Evolutionary conservation across 2,888 invertebrate species (phyloP), one percentile per base, ranked within the genome.

Genomic region (Poecilus cupreus): DNA sequence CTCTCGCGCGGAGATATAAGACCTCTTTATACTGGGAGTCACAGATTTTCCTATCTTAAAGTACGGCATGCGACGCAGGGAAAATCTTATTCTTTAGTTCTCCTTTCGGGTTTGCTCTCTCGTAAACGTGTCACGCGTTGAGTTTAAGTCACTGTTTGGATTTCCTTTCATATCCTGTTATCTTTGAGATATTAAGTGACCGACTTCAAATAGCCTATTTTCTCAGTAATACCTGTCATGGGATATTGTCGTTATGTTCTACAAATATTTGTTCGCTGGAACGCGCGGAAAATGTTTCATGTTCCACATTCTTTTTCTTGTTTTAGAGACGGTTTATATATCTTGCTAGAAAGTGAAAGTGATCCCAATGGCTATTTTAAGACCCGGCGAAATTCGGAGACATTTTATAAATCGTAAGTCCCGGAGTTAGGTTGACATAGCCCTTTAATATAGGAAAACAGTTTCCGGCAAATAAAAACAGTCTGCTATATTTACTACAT

Each of bases 121-220:
- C 26, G 49, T 39, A 74, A 46, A 51, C 26, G 18, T 24, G 74
- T 49, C 74, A 51, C 74, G 74, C 20, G 16, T n/a, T 10, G 49
- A 32, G 39, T 24, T 51, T 57, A 51, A 76, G 57, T 57, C 76
- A 57, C 54, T 57, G 57, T 54, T 57, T 76, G 76, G 76, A 76
- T 76, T 54, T 76, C 57, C 37, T 76, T 32, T 51, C 37, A 54
- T 76, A 51, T 76, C 76, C 76, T 54, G 76, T 76, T 75, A 75
- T 75, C 75, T 75, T 54, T n/a, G 54, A 37, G 76, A 76, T 76
- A 75, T 54, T 75, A 51, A 75, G 72, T 72, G 72, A 72, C 72
- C 70, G 46, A 72, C 39, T 72, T 72, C 70, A 43, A 11, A 54
- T 51, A 32, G 54, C 24, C 57, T 51, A 75, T 54, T 75, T 54